Evolutionary conservation across 1,140 invertebrate species (phyloP).

Genomic region (Ooceraea biroi): DNA sequence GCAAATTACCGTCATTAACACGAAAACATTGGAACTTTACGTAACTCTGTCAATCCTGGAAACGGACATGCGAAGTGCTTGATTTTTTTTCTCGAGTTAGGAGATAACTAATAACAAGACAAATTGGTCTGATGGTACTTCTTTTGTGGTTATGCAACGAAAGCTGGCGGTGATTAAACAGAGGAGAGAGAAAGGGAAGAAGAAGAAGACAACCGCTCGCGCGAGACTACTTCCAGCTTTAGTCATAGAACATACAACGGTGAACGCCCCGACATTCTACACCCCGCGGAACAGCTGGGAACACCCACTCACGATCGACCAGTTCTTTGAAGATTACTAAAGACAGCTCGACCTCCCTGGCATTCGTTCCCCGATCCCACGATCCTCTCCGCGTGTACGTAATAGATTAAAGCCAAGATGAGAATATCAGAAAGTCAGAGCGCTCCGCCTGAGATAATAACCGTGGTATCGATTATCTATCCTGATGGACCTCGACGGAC

Average conservation of each 20-base stretch:
- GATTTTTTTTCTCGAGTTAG: neutral
- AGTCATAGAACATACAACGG: slow-evolving; percentile 36
- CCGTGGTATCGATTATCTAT: slow-evolving; percentile 38
- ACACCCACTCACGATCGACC: slow-evolving; percentile 79
- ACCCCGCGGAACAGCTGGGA: slow-evolving; percentile 70
- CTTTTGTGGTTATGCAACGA: neutral
- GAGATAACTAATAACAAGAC: neutral
- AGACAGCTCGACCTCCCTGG: slow-evolving; percentile 71
- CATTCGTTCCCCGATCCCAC: slow-evolving; percentile 73
- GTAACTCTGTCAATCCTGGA: neutral
- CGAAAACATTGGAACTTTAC: neutral
- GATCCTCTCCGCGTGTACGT: slow-evolving; percentile 67
- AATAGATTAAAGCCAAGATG: slow-evolving; percentile 30
- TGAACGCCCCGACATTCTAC: slow-evolving; percentile 64
- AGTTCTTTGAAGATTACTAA: slow-evolving; percentile 72
- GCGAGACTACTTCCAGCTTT: slow-evolving; percentile 24
- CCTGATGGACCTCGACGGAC: neutral
- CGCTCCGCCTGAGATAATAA: slow-evolving; percentile 48
- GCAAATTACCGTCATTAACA: too few species aligned
- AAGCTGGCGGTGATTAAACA: neutral
- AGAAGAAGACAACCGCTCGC: slow-evolving; percentile 18
- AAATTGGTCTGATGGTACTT: neutral
- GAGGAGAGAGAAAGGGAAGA: neutral
- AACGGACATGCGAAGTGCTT: neutral
- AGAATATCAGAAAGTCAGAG: slow-evolving; percentile 53